Evolutionary conservation across 2,888 invertebrate genomes (phyloP).

Genomic region (Drosophila paranaensis): DNA sequence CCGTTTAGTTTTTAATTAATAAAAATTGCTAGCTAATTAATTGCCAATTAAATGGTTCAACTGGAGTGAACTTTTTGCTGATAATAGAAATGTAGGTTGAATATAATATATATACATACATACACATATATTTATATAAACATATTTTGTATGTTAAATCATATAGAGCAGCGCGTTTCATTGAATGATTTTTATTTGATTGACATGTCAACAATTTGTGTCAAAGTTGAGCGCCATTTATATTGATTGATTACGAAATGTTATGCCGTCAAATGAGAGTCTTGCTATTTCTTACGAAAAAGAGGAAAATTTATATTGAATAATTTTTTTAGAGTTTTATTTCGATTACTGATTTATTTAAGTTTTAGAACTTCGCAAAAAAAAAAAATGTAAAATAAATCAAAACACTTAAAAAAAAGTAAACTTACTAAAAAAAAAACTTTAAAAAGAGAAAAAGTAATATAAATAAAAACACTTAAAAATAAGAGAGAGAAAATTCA

Average conservation of each 20-base stretch:
- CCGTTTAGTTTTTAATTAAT: background rate
- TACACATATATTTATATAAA: background rate
- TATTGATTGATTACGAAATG: slow-evolving; percentile 1
- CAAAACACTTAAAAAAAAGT: too few species aligned
- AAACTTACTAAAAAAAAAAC: too few species aligned
- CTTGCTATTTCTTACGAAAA: background rate
- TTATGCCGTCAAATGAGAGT: too few species aligned
- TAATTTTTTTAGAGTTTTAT: too few species aligned
- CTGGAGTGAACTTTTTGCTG: background rate
- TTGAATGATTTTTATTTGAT: slow-evolving; percentile 3
- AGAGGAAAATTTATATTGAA: too few species aligned
- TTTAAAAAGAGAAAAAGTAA: too few species aligned
- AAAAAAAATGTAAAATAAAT: too few species aligned
- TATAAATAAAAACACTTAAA: too few species aligned
- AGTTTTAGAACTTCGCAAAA: too few species aligned
- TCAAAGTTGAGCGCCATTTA: background rate
- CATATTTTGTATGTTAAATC: background rate
- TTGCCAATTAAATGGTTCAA: background rate
- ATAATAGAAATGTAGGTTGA: background rate
- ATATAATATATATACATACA: background rate
- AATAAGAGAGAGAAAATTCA: too few species aligned
- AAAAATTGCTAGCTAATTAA: background rate
- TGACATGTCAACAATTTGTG: background rate
- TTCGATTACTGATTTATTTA: too few species aligned
- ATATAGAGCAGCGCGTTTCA: background rate